phyloP scores from a whole-genome alignment of 2,797 vertebrate genomes.

The Rhabdomys pumilio region DNA sequence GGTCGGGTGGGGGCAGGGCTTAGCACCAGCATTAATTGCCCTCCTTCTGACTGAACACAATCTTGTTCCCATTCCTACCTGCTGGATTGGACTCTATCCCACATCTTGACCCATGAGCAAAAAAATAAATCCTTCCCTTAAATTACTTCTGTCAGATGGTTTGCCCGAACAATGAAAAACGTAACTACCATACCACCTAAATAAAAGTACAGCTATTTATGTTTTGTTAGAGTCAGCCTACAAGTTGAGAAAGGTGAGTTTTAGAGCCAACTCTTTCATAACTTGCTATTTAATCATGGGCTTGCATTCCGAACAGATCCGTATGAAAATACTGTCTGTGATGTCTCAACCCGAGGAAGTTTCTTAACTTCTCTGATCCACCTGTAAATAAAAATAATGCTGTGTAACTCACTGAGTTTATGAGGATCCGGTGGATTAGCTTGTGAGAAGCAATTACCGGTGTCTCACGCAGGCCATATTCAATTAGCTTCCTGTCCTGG shows the following conservation, averaged over 20 bases:
- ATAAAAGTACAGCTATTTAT: slow-evolving; percentile 65
- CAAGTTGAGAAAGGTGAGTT: slow-evolving; percentile 51
- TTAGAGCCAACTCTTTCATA: not conserved
- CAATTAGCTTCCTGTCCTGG: not conserved
- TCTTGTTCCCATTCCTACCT: not conserved
- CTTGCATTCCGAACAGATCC: not conserved
- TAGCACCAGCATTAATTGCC: not conserved
- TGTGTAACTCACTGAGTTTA: slow-evolving; percentile 3
- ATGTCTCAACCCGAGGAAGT: not conserved
- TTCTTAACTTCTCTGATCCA: slow-evolving; percentile 48
- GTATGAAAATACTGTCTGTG: not conserved
- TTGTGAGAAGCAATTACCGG: slow-evolving; percentile 53
- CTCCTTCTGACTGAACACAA: not conserved
- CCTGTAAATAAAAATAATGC: slow-evolving; percentile 34
- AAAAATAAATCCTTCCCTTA: not conserved
- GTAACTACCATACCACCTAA: not conserved
- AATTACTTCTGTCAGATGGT: not conserved
- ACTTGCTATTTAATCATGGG: not conserved
- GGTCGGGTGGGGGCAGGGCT: too few species aligned
- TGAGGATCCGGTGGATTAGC: slow-evolving; percentile 1
- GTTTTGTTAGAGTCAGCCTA: slow-evolving; percentile 34
- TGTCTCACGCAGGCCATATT: not conserved
- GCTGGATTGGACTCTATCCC: not conserved
- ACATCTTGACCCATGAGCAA: not conserved
- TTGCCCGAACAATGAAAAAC: not conserved